A percentile compares a stretch with the other conserved stretches of the same genome.
These are phyloP conservation scores for Chrysotoxum bicinctum DNA, from an alignment of 2,888 invertebrate genomes.

Conservation along the genomic window DNA sequence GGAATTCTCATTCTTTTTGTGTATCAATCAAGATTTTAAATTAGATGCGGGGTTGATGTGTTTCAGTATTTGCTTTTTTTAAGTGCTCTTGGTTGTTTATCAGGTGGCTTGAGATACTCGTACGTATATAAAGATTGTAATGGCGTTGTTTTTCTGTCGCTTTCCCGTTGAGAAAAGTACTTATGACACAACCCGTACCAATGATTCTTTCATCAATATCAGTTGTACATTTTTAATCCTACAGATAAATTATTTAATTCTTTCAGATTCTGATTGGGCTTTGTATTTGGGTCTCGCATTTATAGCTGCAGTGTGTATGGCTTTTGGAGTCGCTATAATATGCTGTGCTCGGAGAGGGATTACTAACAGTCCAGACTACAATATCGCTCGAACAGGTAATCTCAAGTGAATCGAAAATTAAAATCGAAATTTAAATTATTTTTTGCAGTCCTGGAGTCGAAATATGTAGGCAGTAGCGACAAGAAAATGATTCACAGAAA, in stretches of 20 bases:
- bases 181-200: no score
- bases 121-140: no score
- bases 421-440: neutral
- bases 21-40: no score
- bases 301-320: slow-evolving; percentile 79
- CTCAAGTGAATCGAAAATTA: neutral
- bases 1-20: no score
- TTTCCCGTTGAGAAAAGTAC: no score
- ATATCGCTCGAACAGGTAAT: slow-evolving; percentile 81
- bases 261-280: slow-evolving; percentile 81
- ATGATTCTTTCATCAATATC: neutral
- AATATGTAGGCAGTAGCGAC: slow-evolving; percentile 92
- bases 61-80: no score
- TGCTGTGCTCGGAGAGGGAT: slow-evolving; percentile 80
- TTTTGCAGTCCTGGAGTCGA: slow-evolving; percentile 91
- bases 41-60: no score
- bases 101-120: no score
- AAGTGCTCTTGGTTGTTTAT: no score
- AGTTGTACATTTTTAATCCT: neutral
- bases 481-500: slow-evolving; percentile 87
- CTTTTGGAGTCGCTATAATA: slow-evolving; percentile 79
- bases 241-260: neutral
- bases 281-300: slow-evolving; percentile 81
- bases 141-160: no score
- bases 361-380: slow-evolving; percentile 79